phyloP scores from a whole-genome alignment of 2,797 vertebrate genomes.

The Liasis olivaceus region DNA sequence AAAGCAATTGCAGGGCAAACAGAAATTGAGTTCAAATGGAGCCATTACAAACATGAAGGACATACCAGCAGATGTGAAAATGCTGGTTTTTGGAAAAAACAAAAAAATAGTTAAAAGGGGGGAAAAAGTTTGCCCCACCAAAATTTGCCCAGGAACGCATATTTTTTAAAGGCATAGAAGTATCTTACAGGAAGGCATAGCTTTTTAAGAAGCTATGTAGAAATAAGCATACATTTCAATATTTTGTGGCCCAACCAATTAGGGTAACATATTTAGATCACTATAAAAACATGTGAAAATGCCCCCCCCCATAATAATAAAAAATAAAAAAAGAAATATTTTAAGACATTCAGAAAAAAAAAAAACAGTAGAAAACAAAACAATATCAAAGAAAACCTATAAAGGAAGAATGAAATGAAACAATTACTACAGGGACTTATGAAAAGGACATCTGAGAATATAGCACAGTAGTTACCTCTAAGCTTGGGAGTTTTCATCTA shows the following conservation, averaged over 20 bases:
- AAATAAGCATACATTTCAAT: background rate
- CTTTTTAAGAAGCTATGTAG: background rate
- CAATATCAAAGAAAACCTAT: background rate
- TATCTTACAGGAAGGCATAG: background rate
- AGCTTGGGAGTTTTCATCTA: background rate
- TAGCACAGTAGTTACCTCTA: background rate
- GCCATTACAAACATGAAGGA: background rate
- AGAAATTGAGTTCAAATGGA: background rate
- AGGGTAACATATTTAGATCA: background rate
- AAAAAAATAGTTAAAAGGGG: background rate
- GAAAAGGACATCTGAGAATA: background rate
- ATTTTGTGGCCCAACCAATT: background rate
- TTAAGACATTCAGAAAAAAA: background rate
- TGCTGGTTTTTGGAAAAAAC: background rate
- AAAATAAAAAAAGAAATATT: background rate
- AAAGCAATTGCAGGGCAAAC: background rate
- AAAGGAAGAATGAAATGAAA: background rate
- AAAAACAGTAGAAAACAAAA: background rate
- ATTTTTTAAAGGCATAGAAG: background rate
- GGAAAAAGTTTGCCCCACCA: background rate
- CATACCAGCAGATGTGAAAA: background rate
- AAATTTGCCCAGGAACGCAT: too few species aligned
- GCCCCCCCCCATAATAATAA: background rate
- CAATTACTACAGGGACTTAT: background rate
- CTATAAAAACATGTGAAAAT: background rate